phyloP scores from a whole-genome alignment of 2,888 invertebrate species.

The Allygus modestus region DNA sequence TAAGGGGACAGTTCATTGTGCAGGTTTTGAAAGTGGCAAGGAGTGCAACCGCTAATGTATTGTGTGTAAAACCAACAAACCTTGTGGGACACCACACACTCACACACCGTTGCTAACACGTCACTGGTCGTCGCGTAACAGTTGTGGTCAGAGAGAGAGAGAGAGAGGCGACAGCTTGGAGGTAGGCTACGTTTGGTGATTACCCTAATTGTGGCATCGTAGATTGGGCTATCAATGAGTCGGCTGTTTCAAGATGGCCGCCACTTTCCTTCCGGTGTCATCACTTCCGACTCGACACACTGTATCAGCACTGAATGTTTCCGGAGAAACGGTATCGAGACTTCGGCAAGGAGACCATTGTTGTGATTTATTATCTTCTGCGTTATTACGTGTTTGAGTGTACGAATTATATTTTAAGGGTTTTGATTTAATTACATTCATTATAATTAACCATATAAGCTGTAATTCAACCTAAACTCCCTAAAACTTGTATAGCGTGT shows the following conservation, averaged over 20 bases:
- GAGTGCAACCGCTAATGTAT: conserved; percentile 35
- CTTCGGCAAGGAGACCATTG: neutral
- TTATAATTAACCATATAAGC: too few species aligned
- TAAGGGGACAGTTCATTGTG: conserved; percentile 11
- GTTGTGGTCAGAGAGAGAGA: neutral
- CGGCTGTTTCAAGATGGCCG: conserved; percentile 20
- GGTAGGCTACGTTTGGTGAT: neutral
- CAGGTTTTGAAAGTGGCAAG: neutral
- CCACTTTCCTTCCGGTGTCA: conserved; percentile 56
- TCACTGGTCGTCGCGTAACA: neutral
- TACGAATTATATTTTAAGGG: too few species aligned
- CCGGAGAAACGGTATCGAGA: conserved; percentile 40
- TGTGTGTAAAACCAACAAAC: conserved; percentile 36
- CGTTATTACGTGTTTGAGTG: too few species aligned
- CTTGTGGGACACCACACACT: neutral
- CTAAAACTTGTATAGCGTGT: too few species aligned
- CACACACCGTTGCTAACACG: neutral
- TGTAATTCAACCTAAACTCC: too few species aligned
- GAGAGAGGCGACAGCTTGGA: neutral
- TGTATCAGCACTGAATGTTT: conserved; percentile 13
- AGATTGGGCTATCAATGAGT: conserved; percentile 48
- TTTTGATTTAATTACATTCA: too few species aligned
- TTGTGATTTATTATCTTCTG: neutral
- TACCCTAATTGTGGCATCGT: conserved; percentile 46
- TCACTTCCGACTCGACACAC: conserved; percentile 49